These are phyloP conservation scores for Callyntrura guangdongensis DNA, from an alignment of 2,888 invertebrate species.

Conservation along the genomic window DNA sequence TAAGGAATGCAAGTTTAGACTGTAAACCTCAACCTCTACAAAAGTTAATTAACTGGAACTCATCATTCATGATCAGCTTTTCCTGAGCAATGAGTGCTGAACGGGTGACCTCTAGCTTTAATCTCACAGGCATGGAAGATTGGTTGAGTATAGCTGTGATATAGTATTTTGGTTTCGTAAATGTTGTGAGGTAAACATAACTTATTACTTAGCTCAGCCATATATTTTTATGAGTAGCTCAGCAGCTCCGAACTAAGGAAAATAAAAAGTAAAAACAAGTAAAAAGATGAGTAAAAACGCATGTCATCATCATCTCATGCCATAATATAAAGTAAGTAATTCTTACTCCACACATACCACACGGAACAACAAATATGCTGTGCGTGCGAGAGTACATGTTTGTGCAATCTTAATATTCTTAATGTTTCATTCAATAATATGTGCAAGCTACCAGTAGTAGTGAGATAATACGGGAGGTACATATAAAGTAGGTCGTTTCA, in stretches of 20 bases:
- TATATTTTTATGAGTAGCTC: conserved; percentile 19
- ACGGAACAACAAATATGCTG: conserved; percentile 18
- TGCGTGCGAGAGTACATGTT: background rate
- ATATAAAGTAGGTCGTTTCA: background rate
- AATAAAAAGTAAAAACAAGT: background rate
- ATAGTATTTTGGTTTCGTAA: conserved; percentile 17
- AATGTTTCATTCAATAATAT: background rate
- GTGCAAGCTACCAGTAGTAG: background rate
- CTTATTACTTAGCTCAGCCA: background rate
- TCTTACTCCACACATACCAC: conserved; percentile 7
- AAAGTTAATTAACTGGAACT: conserved; percentile 40
- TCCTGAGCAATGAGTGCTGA: conserved; percentile 10
- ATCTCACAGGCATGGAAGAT: no score
- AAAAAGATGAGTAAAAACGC: background rate
- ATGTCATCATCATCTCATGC: background rate
- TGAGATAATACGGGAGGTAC: background rate
- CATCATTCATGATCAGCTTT: conserved; percentile 21
- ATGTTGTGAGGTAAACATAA: conserved; percentile 29
- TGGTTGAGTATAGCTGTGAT: background rate
- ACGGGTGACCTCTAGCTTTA: conserved; percentile 5
- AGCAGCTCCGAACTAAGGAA: conserved; percentile 1
- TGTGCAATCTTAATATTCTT: background rate
- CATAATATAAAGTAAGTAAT: background rate
- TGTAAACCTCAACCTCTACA: background rate
- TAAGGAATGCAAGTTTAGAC: background rate